Evolutionary conservation across 1,140 invertebrate genomes (phyloP).

Genomic region (Penaeus vannamei): DNA sequence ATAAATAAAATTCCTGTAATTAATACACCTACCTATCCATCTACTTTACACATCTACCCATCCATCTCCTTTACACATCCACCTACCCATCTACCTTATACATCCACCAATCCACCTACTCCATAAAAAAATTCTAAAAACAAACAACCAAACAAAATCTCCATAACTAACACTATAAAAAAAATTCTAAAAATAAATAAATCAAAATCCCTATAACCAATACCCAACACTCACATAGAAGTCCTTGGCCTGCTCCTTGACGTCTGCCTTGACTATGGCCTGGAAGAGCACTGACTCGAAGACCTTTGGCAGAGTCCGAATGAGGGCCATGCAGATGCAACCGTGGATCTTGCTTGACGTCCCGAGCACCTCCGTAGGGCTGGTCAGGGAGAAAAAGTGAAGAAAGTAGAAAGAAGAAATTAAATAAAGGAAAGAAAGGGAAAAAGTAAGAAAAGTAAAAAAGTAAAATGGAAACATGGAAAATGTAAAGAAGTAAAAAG

Average conservation of each 20-base stretch:
- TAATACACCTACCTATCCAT: no score
- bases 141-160: no score
- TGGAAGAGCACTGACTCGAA: conserved; percentile 85
- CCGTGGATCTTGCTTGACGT: conserved; percentile 83
- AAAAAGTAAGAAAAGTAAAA: not conserved
- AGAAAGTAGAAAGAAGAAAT: not conserved
- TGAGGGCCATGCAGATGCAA: conserved; percentile 83
- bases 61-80: no score
- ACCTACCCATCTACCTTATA: no score
- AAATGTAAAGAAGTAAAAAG: not conserved
- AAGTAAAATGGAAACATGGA: not conserved
- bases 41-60: no score
- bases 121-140: no score
- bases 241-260: conserved; percentile 84
- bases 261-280: conserved; percentile 85
- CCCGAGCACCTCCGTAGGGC: conserved; percentile 81
- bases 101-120: no score
- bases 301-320: conserved; percentile 84
- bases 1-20: no score
- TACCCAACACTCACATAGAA: conserved; percentile 87
- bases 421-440: not conserved
- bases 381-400: conserved; percentile 67
- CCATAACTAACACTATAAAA: no score
- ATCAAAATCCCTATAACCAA: no score
- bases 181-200: no score